phyloP scores from a whole-genome alignment of 2,888 invertebrate genomes.

The Lithophane semibrunnea region DNA sequence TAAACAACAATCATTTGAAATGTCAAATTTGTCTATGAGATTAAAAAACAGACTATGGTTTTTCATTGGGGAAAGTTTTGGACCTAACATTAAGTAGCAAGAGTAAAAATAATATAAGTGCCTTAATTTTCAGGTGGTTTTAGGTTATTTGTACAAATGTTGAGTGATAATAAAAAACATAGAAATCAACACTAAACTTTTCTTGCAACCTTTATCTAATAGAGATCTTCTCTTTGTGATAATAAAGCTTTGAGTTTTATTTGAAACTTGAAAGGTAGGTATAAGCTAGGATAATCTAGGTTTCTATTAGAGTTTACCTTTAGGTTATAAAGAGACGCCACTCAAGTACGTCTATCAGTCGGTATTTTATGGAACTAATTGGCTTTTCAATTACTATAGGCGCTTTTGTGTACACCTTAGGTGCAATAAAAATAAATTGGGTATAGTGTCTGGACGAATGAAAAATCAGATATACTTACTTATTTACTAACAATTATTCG shows the following conservation, averaged over 20 bases:
- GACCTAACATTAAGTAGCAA: background rate
- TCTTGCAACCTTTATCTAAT: background rate
- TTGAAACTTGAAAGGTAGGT: background rate
- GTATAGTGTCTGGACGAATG: background rate
- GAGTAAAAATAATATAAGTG: background rate
- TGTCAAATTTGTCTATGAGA: no score
- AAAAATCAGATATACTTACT: no score
- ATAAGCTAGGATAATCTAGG: background rate
- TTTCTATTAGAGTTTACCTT: background rate
- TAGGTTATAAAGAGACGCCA: background rate
- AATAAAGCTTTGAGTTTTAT: background rate
- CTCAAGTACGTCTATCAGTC: no score
- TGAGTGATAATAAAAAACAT: background rate
- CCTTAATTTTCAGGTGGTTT: background rate
- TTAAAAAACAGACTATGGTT: no score
- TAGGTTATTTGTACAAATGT: background rate
- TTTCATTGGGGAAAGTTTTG: background rate
- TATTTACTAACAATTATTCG: background rate
- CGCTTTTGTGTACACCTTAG: background rate
- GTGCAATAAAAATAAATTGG: background rate
- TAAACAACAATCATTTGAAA: no score
- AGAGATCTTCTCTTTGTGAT: background rate
- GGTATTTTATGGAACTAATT: background rate
- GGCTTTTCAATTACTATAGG: background rate
- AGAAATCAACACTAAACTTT: background rate